Base-by-base conservation (phyloP, 1,140 invertebrate genomes). In the Acromyrmex heyeri region DNA sequence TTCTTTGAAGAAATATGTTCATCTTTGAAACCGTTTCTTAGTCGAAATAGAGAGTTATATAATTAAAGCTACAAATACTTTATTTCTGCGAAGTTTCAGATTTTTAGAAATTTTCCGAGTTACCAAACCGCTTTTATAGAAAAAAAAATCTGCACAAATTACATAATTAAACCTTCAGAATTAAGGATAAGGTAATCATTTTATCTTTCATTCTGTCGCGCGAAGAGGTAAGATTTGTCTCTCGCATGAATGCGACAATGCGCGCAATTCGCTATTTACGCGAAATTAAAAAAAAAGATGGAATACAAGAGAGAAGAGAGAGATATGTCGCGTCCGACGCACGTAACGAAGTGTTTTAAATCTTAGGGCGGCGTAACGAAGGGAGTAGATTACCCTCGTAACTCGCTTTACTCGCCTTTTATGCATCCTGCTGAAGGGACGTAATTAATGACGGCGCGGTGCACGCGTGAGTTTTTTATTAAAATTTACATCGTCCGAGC, bases 391-490 rank as follows among this genome's bases (percentile, higher is more conserved):
- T 87, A 87, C 30, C 30, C 48, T 48, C 55, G 69, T 64, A 87
- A 81, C 67, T 44, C 14, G 78, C 21, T 62, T 62, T 24, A 50
- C 16, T 27, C 34, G 62, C 65, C 73, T 69, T 87, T 82, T 69
- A 75, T 61, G 55, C 69, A 62, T 83, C 59, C 65, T 62, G 18
- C 21, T 62, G 55, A 87, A 88, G 62, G 55, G 69, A 75, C 2
- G 12, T 79, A 87, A 87, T 83, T 88, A 87, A 88, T 76, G 34
- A 44, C 62, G 65, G n/a, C 55, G n/a, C n/a, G 18, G 14, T 16
- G 55, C 7, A 44, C 78, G 57, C 69, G 12, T 55, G 77, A 61
- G 64, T 89, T 90, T 90, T 44, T 90, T 90, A 90, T 90, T 90
- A 89, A 89, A 90, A 90, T 90, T 87, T 78, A 89, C 61, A 89